These are phyloP conservation scores for Spondyliosoma cantharus DNA, from an alignment of 2,797 vertebrate genomes.

Conservation along the genomic window DNA sequence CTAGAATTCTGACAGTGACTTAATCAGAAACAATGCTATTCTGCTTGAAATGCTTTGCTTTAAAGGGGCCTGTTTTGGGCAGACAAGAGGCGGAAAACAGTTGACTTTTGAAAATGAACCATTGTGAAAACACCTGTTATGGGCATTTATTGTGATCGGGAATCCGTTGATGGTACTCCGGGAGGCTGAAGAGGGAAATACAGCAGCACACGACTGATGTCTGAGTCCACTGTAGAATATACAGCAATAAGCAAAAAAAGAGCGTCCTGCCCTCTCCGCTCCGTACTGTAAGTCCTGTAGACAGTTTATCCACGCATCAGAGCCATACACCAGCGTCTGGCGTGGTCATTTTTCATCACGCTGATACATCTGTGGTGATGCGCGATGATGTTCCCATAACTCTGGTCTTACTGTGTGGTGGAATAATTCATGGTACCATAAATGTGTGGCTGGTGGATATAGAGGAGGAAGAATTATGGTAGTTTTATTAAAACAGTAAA, in stretches of 20 bases:
- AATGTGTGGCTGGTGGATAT: constrained; percentile 66
- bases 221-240: constrained; percentile 49
- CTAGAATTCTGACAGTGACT: constrained; percentile 42
- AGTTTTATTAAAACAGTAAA: constrained; percentile 83
- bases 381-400: constrained; percentile 75
- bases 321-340: constrained; percentile 18
- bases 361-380: constrained; percentile 77
- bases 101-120: constrained; percentile 50
- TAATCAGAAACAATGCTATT: constrained; percentile 41
- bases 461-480: constrained; percentile 69
- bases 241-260: constrained; percentile 42
- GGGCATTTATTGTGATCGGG: constrained; percentile 64
- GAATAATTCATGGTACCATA: constrained; percentile 78
- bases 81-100: constrained; percentile 1
- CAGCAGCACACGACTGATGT: constrained; percentile 55
- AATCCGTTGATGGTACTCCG: constrained; percentile 58
- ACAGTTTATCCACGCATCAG: constrained; percentile 68
- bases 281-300: constrained; percentile 24
- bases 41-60: constrained; percentile 53
- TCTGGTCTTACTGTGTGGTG: constrained; percentile 73
- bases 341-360: constrained; percentile 71
- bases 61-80: constrained; percentile 36
- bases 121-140: constrained; percentile 56
- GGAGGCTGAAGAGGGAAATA: constrained; percentile 36
- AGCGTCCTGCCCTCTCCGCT: constrained; percentile 16